Evolutionary conservation across 2,113 vertebrate genomes (phyloP).

Genomic region (Gopherus evgoodei): DNA sequence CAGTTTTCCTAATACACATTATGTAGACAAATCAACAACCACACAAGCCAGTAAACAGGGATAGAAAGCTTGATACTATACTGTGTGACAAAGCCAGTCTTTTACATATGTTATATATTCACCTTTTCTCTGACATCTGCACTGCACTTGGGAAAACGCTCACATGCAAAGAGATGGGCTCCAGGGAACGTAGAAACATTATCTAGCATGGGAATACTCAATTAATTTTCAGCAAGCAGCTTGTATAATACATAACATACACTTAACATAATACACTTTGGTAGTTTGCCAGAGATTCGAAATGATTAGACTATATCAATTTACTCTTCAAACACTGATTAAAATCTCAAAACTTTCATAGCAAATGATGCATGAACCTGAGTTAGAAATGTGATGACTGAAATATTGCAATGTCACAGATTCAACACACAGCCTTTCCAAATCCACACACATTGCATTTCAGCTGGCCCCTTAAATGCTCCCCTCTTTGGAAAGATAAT

Average conservation of each 20-base stretch:
- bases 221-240: constrained; percentile 75
- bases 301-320: constrained; percentile 76
- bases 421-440: constrained; percentile 70
- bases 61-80: constrained; percentile 45
- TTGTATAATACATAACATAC: constrained; percentile 76
- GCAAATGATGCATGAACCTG: constrained; percentile 76
- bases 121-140: constrained; percentile 76
- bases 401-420: constrained; percentile 75
- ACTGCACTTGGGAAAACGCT: constrained; percentile 75
- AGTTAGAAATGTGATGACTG: constrained; percentile 75
- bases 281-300: constrained; percentile 69
- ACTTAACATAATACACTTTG: constrained; percentile 74
- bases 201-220: constrained; percentile 75
- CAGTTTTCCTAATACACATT: constrained; percentile 41
- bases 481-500: constrained; percentile 68
- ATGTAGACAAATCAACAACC: constrained; percentile 62
- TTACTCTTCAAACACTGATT: constrained; percentile 76
- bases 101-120: constrained; percentile 75
- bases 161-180: constrained; percentile 73
- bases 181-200: constrained; percentile 71
- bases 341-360: constrained; percentile 76
- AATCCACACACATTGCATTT: constrained; percentile 57
- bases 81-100: constrained; percentile 56
- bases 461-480: constrained; percentile 69
- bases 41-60: background rate